A percentile compares a stretch with the other conserved stretches of the same genome.
These are phyloP conservation scores for Cosmia pyralina DNA, from an alignment of 2,888 invertebrate genomes.

Conservation along the genomic window DNA sequence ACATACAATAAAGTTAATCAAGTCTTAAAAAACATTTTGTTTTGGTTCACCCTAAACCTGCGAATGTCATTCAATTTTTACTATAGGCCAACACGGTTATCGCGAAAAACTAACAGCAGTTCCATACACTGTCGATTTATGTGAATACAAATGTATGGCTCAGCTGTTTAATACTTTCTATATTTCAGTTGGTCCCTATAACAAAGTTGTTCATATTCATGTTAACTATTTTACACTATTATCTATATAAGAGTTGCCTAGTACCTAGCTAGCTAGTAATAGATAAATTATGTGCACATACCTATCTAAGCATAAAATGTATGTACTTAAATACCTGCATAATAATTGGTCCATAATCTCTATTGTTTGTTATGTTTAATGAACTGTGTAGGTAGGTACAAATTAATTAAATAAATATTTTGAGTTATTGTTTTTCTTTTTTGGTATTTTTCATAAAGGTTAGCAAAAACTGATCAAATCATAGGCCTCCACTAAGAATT, in stretches of 20 bases:
- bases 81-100: too few relatives aligned
- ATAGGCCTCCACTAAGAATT: background rate
- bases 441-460: background rate
- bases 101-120: background rate
- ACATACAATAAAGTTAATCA: too few relatives aligned
- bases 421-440: conserved; percentile 9
- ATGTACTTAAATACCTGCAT: too few relatives aligned
- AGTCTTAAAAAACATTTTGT: background rate
- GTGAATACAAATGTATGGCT: background rate
- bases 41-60: background rate
- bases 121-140: background rate
- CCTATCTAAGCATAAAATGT: too few relatives aligned
- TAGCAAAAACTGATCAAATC: background rate
- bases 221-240: background rate
- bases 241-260: too few relatives aligned
- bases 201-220: background rate
- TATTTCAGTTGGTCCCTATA: background rate
- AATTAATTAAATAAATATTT: conserved; percentile 27
- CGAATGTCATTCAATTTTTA: background rate
- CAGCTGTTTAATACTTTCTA: background rate
- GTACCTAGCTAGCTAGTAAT: too few relatives aligned
- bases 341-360: too few relatives aligned
- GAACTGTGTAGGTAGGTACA: too few relatives aligned
- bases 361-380: too few relatives aligned
- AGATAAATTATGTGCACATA: too few relatives aligned